Percentiles rank a stretch among this genome's conserved stretches.
Evolutionary conservation across 2,797 vertebrate species (phyloP).

Genomic region (Pseudopleuronectes americanus): DNA sequence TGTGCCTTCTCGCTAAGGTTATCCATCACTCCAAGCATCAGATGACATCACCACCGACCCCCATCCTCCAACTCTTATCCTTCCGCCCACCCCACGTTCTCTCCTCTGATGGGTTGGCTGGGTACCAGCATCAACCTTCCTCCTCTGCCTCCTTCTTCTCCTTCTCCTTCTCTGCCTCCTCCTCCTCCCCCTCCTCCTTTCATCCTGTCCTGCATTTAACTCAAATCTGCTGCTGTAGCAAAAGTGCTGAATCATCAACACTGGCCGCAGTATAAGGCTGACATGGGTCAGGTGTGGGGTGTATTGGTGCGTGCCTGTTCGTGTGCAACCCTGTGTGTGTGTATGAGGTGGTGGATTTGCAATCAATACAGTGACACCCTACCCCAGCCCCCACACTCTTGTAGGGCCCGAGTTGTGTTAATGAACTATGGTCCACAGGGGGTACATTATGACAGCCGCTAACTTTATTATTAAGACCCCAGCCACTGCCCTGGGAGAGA

Average conservation of each 20-base stretch:
- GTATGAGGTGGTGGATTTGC: slow-evolving; percentile 46
- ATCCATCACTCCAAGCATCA: slow-evolving; percentile 73
- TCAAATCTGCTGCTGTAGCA: slow-evolving; percentile 50
- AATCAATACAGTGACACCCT: slow-evolving; percentile 70
- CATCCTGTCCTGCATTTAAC: slow-evolving; percentile 61
- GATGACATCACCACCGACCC: slow-evolving; percentile 75
- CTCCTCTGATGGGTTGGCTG: slow-evolving; percentile 71
- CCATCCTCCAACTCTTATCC: slow-evolving; percentile 66
- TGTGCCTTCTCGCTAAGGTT: slow-evolving; percentile 59
- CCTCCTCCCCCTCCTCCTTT: slow-evolving; percentile 41
- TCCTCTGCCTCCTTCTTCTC: slow-evolving; percentile 49
- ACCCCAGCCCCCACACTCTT: slow-evolving; percentile 47
- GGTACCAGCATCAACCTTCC: slow-evolving; percentile 63
- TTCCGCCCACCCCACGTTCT: slow-evolving; percentile 61
- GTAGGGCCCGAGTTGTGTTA: slow-evolving; percentile 64
- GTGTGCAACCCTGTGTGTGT: slow-evolving; percentile 34
- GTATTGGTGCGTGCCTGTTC: slow-evolving; percentile 25
- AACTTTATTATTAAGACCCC: slow-evolving; percentile 78
- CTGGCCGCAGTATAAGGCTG: slow-evolving; percentile 55
- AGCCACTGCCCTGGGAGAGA: slow-evolving; percentile 41
- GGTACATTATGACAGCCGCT: slow-evolving; percentile 76
- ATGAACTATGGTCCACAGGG: slow-evolving; percentile 75
- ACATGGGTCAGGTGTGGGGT: slow-evolving; percentile 66
- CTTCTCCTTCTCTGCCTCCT: slow-evolving; percentile 44
- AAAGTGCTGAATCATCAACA: slow-evolving; percentile 76